A percentile compares a stretch with the other conserved stretches of the same genome.
Evolutionary conservation across 2,888 invertebrate genomes (phyloP).

Genomic region (Stegana nigrithorax): DNA sequence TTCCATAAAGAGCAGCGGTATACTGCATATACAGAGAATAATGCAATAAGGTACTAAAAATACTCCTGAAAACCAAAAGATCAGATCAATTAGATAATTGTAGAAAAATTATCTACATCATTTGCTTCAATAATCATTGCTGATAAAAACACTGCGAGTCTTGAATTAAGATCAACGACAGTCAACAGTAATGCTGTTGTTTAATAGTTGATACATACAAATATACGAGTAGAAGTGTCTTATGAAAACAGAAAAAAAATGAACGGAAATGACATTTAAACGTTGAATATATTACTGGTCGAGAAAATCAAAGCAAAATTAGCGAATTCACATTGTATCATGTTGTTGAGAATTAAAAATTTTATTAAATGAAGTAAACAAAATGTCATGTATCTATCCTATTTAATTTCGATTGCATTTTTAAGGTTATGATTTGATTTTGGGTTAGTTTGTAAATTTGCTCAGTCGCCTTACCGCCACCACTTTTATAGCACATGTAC

Average conservation of each 20-base stretch:
- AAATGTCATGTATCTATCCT: too few relatives aligned
- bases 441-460: too few relatives aligned
- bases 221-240: background rate
- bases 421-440: too few relatives aligned
- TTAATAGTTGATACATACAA: too few relatives aligned
- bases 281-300: conserved; percentile 28
- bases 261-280: conserved; percentile 58
- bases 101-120: too few relatives aligned
- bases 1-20: conserved; percentile 95
- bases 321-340: background rate
- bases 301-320: conserved; percentile 34
- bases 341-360: conserved; percentile 13
- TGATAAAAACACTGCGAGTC: background rate
- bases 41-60: conserved; percentile 95
- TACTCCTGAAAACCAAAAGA: conserved; percentile 85
- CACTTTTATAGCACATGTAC: conserved; percentile 90
- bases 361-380: too few relatives aligned
- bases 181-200: background rate
- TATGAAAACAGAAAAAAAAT: background rate
- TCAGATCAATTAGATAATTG: too few relatives aligned
- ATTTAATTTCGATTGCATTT: too few relatives aligned
- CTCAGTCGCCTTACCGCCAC: conserved; percentile 83
- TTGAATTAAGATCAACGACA: too few relatives aligned
- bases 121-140: too few relatives aligned
- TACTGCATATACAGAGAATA: conserved; percentile 89